Evolutionary conservation across 2,113 vertebrate genomes (phyloP).

Genomic region (Onychostruthus taczanowskii): DNA sequence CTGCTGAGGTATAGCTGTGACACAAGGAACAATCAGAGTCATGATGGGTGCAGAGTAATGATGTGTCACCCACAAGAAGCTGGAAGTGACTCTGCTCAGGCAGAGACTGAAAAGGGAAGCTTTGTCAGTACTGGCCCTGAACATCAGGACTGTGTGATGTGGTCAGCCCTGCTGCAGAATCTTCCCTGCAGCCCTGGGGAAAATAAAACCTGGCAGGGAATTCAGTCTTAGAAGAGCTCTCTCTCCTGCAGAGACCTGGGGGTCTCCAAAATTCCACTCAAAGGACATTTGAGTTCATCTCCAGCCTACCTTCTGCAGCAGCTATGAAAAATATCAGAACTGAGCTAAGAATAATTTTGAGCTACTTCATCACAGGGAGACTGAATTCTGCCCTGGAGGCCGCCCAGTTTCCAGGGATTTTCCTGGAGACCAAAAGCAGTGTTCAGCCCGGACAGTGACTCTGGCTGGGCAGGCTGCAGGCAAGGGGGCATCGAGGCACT

Average conservation of each 20-base stretch:
- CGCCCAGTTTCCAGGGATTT: background rate
- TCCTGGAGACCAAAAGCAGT: background rate
- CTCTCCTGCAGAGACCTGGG: background rate
- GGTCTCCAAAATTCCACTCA: background rate
- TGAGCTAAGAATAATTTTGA: background rate
- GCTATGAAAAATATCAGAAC: background rate
- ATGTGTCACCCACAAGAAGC: background rate
- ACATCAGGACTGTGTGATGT: background rate
- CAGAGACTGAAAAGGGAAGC: background rate
- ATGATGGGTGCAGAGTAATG: background rate
- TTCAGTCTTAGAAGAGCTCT: background rate
- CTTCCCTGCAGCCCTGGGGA: background rate
- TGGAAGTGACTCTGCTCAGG: background rate
- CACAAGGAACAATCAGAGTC: background rate
- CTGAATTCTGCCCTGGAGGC: background rate
- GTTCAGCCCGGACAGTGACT: background rate
- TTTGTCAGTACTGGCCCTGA: background rate
- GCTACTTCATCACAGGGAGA: background rate
- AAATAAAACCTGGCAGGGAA: background rate
- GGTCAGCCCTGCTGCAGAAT: background rate
- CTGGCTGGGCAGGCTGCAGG: background rate
- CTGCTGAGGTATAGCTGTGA: background rate
- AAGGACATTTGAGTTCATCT: background rate
- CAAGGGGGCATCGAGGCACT: rapidly evolving
- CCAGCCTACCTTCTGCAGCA: background rate